These are phyloP conservation scores for Phenganax marumi DNA, from an alignment of 92 coral and sea anemone species.

Conservation along the genomic window DNA sequence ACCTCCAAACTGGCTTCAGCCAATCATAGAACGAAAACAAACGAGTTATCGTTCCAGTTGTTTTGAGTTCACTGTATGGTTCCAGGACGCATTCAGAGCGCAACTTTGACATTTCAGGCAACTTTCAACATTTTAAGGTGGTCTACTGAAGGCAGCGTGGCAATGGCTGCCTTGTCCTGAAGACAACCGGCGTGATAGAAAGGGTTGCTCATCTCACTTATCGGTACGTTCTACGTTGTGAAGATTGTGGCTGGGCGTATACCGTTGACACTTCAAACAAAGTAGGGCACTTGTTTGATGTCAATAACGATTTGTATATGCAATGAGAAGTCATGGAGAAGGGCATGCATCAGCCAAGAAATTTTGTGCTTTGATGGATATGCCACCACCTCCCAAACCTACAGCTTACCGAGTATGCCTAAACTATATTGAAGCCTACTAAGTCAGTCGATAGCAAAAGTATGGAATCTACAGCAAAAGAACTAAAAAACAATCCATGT, in stretches of 20 bases:
- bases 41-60: too few relatives aligned
- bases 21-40: too few relatives aligned
- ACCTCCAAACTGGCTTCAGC: too few relatives aligned
- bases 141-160: neutral
- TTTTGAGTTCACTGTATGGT: too few relatives aligned
- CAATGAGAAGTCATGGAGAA: conserved; percentile 3
- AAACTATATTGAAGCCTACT: conserved; percentile 13
- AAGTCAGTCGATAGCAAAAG: conserved; percentile 31
- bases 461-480: conserved; percentile 9
- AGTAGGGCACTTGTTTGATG: neutral
- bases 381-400: conserved; percentile 55
- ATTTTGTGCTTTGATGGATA: conserved; percentile 37
- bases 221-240: neutral
- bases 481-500: neutral
- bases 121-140: too few relatives aligned
- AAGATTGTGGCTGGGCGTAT: neutral
- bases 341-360: neutral
- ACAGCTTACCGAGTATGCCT: conserved; percentile 34
- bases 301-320: neutral
- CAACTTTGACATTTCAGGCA: too few relatives aligned
- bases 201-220: neutral
- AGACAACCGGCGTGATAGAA: neutral
- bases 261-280: conserved; percentile 2
- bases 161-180: neutral
- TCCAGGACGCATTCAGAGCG: too few relatives aligned